Evolutionary conservation across 2,113 vertebrate genomes (phyloP).

Genomic region (Cyanoramphus novaezelandiae): DNA sequence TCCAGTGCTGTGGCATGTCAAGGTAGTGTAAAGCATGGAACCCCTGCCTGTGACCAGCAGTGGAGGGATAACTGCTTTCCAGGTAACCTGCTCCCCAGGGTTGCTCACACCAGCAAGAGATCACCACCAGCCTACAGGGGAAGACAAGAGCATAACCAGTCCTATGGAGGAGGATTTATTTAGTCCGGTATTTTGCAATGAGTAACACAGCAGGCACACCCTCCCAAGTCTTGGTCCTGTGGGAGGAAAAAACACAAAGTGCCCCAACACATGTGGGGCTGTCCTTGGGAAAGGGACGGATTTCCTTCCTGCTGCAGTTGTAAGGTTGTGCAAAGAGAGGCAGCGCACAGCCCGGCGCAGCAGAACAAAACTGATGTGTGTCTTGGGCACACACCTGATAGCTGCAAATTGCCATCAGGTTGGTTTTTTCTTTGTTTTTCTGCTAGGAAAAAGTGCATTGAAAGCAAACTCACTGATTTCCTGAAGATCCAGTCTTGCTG

Average conservation of each 20-base stretch:
- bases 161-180: not conserved
- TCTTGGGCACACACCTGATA: not conserved
- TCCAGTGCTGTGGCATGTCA: not conserved
- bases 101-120: not conserved
- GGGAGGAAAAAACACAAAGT: not conserved
- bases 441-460: not conserved
- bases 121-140: not conserved
- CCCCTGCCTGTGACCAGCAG: not conserved
- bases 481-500: not conserved
- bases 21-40: not conserved
- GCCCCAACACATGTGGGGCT: not conserved
- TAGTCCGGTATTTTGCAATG: not conserved
- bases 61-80: not conserved
- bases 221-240: not conserved
- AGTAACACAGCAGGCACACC: not conserved
- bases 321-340: not conserved
- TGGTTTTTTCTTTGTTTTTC: not conserved
- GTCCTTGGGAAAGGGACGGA: conserved; percentile 6
- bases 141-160: not conserved
- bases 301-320: conserved; percentile 31
- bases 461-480: not conserved
- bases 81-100: not conserved
- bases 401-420: not conserved
- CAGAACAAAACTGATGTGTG: not conserved
- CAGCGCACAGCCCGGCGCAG: not conserved